phyloP scores from a whole-genome alignment of 2,113 vertebrate species.

The Nasalis larvatus region DNA sequence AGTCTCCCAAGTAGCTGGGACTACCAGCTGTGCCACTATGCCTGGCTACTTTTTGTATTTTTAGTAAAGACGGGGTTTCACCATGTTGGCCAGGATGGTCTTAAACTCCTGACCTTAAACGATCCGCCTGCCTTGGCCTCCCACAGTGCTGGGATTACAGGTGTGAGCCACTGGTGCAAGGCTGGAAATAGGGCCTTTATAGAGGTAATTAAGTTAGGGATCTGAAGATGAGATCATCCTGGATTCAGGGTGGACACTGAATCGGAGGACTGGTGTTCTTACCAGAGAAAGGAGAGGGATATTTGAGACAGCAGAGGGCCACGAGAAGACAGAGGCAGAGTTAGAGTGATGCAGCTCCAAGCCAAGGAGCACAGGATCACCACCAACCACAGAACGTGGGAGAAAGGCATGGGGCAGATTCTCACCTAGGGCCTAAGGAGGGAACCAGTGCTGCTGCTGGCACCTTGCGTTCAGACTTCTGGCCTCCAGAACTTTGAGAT shows the following conservation, averaged over 20 bases:
- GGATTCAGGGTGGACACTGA: neutral
- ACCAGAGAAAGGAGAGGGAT: neutral
- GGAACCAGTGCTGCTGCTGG: neutral
- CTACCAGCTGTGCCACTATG: no score
- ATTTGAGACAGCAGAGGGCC: neutral
- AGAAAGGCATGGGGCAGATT: neutral
- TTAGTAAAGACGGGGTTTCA: no score
- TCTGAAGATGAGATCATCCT: neutral
- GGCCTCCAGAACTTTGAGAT: neutral
- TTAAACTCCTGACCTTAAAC: no score
- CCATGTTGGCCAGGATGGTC: no score
- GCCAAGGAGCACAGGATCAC: rapidly evolving
- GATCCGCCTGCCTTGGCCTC: no score
- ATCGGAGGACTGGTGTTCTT: neutral
- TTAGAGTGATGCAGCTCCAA: neutral
- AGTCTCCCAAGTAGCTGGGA: no score
- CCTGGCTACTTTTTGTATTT: no score
- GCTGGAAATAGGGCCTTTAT: neutral
- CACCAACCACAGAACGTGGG: neutral
- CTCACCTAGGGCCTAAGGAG: neutral
- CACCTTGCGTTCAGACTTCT: neutral
- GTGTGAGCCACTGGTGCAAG: no score
- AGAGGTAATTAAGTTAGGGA: neutral
- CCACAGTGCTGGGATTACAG: no score
- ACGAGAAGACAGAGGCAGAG: neutral